These are phyloP conservation scores for Galbula dea DNA, from an alignment of 2,113 vertebrate genomes.

Conservation along the genomic window DNA sequence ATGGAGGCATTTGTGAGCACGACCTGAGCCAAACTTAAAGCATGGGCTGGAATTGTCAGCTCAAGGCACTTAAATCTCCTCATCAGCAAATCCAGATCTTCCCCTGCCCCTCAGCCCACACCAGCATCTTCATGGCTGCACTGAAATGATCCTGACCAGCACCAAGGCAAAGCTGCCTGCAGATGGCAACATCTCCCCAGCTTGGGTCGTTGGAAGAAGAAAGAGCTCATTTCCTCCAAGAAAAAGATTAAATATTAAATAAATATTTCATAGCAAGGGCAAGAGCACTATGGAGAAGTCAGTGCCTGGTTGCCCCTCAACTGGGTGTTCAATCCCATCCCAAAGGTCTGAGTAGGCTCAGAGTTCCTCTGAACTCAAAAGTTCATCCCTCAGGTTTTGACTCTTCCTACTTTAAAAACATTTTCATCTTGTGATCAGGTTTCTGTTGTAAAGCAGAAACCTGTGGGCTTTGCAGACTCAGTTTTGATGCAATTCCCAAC, in stretches of 20 bases:
- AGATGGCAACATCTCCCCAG: neutral
- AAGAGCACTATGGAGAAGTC: neutral
- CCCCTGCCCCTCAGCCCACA: no score
- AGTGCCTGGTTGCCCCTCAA: no score
- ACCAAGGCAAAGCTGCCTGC: neutral
- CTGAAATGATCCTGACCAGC: accelerated
- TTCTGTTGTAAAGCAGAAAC: neutral
- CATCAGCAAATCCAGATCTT: neutral
- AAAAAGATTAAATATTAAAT: neutral
- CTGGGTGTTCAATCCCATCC: neutral
- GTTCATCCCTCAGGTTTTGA: accelerated
- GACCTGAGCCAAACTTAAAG: neutral
- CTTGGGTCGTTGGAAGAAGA: neutral
- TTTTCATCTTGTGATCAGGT: neutral
- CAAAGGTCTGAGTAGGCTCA: accelerated
- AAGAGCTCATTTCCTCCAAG: neutral
- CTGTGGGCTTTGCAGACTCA: accelerated
- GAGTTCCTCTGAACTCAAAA: neutral
- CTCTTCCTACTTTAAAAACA: neutral
- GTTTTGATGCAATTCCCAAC: neutral
- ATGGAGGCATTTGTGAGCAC: neutral
- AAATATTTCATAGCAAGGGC: neutral
- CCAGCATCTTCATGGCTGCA: neutral
- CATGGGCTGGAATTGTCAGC: neutral
- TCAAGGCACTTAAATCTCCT: neutral